A percentile compares a stretch with the other conserved stretches of the same genome.
Conservation (phyloP, 2,113 vertebrate genomes). For the Triplophysa tibetana region DNA sequence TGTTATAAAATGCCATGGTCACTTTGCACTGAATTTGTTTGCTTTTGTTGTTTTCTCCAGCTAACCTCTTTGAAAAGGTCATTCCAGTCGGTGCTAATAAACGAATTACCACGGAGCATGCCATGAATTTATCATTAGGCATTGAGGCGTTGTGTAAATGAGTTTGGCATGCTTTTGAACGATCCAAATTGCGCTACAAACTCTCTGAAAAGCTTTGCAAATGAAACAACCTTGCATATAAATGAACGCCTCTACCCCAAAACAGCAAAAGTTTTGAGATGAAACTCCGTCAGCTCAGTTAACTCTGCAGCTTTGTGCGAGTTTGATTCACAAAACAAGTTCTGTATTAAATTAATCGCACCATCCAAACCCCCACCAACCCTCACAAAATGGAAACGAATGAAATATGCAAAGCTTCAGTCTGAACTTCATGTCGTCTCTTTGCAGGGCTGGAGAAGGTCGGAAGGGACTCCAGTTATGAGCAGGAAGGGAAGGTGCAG, state of each 20-base stretch:
- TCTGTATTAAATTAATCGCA: background rate
- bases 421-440: constrained; percentile 19
- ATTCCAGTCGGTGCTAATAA: constrained; percentile 18
- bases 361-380: background rate
- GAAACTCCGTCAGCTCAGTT: background rate
- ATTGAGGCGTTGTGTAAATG: constrained; percentile 17
- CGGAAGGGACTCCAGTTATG: constrained; percentile 89
- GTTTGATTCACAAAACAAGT: too few species aligned
- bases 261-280: background rate
- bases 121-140: constrained; percentile 27
- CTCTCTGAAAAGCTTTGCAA: background rate
- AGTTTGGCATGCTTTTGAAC: constrained; percentile 7
- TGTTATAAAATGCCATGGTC: background rate
- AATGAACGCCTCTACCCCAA: background rate
- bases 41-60: constrained; percentile 4
- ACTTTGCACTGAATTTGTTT: background rate
- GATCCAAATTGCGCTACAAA: background rate
- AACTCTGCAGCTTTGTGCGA: too few species aligned
- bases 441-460: constrained; percentile 88
- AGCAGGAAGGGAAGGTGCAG: constrained; percentile 97
- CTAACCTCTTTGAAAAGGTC: constrained; percentile 25
- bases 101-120: constrained; percentile 8
- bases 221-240: constrained; percentile 8
- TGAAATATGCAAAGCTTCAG: background rate
- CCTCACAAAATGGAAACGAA: background rate